Evolutionary conservation across 2,797 vertebrate genomes (phyloP).

Genomic region (Manis crassicaudata): DNA sequence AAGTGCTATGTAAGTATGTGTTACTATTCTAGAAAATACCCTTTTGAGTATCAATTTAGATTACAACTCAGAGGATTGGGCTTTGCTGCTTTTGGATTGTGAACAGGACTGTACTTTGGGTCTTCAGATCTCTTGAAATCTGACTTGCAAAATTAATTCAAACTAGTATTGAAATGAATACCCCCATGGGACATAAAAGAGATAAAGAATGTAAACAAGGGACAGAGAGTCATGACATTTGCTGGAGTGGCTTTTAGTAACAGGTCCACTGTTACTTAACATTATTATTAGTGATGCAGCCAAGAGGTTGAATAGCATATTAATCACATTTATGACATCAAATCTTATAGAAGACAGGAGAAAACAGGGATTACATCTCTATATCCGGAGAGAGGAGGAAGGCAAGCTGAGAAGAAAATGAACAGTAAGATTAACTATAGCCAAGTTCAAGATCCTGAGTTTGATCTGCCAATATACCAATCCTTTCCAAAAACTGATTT

Average conservation of each 20-base stretch:
- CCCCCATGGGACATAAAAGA: neutral
- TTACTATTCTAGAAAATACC: neutral
- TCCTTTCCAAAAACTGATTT: neutral
- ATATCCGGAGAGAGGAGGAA: neutral
- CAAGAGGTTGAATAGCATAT: slow-evolving; percentile 54
- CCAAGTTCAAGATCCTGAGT: slow-evolving; percentile 40
- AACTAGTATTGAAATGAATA: neutral
- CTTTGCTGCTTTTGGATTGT: neutral
- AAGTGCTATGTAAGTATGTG: neutral
- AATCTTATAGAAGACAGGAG: slow-evolving; percentile 43
- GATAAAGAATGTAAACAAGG: slow-evolving; percentile 41
- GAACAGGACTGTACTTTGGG: neutral
- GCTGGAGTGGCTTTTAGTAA: neutral
- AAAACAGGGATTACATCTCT: slow-evolving; percentile 41
- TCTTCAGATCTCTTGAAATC: slow-evolving; percentile 45
- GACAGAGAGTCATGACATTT: slow-evolving; percentile 9
- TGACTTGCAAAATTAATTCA: slow-evolving; percentile 48
- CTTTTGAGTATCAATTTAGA: neutral
- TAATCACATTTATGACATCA: slow-evolving; percentile 60
- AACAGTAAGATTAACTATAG: neutral
- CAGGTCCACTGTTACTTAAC: slow-evolving; percentile 1
- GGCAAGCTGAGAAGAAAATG: slow-evolving; percentile 18
- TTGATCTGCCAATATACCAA: neutral
- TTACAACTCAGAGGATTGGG: neutral
- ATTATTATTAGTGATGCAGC: slow-evolving; percentile 31